These are phyloP conservation scores for Hedya salicella DNA, from an alignment of 2,888 invertebrate species.

Conservation along the genomic window DNA sequence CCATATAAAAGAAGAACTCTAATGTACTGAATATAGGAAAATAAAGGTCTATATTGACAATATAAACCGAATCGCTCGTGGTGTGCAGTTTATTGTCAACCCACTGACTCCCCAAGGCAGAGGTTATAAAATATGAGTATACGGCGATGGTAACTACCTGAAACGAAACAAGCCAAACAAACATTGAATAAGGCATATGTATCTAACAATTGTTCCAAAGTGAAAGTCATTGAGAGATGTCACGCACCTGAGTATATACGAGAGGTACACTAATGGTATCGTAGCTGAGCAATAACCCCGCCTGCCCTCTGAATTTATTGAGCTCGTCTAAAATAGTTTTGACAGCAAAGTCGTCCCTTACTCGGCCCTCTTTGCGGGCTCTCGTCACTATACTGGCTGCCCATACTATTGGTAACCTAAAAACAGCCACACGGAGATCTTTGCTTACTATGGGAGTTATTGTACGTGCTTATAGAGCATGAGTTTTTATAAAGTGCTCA, in stretches of 20 bases:
- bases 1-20: slow-evolving; percentile 95
- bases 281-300: slow-evolving; percentile 90
- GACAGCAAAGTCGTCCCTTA: slow-evolving; percentile 96
- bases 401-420: slow-evolving; percentile 94
- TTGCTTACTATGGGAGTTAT: not conserved
- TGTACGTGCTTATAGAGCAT: too few relatives aligned
- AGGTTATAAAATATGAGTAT: slow-evolving; percentile 95
- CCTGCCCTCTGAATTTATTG: slow-evolving; percentile 93
- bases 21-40: slow-evolving; percentile 96
- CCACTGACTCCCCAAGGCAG: slow-evolving; percentile 96
- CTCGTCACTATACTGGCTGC: slow-evolving; percentile 95
- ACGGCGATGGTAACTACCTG: slow-evolving; percentile 95
- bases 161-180: slow-evolving; percentile 55
- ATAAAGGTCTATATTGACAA: slow-evolving; percentile 91
- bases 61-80: slow-evolving; percentile 61
- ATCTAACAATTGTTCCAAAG: too few relatives aligned
- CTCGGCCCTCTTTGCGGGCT: slow-evolving; percentile 95
- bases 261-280: slow-evolving; percentile 92
- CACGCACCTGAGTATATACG: slow-evolving; percentile 91
- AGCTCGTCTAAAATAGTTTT: slow-evolving; percentile 95
- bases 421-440: slow-evolving; percentile 41
- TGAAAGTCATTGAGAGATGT: too few relatives aligned
- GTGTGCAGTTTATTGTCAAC: slow-evolving; percentile 84
- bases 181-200: not conserved
- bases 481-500: too few relatives aligned